Conservation (phyloP, 2,888 invertebrate genomes). For the Aporophyla nigra region DNA sequence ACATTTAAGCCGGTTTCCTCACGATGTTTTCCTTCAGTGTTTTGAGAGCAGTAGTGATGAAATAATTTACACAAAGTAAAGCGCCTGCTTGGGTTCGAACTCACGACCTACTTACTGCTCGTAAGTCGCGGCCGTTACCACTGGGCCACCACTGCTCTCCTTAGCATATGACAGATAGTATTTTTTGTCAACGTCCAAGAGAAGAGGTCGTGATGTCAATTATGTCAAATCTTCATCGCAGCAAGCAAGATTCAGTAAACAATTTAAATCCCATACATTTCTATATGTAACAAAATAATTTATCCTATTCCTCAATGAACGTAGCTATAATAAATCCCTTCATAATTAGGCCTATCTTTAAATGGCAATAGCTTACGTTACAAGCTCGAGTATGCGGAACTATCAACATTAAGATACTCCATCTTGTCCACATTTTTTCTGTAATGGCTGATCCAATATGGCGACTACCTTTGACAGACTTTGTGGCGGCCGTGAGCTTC, state of each 20-base stretch:
- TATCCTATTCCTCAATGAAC: not conserved
- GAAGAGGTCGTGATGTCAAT: too few species aligned
- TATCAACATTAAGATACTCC: constrained; percentile 27
- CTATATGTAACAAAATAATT: not conserved
- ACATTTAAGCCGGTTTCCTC: too few species aligned
- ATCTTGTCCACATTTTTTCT: constrained; percentile 64
- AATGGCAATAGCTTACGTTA: constrained; percentile 40
- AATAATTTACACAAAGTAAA: too few species aligned
- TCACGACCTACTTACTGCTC: too few species aligned
- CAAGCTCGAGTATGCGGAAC: constrained; percentile 60
- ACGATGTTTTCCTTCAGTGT: too few species aligned
- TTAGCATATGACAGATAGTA: too few species aligned
- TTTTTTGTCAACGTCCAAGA: not conserved
- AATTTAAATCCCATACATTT: not conserved
- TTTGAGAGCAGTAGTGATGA: too few species aligned
- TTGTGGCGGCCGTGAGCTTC: constrained; percentile 70
- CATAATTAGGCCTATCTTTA: constrained; percentile 36
- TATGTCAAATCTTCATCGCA: not conserved
- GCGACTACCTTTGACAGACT: constrained; percentile 76
- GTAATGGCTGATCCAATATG: constrained; percentile 71
- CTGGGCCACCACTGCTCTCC: too few species aligned
- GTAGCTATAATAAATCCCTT: constrained; percentile 24
- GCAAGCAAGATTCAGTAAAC: not conserved
- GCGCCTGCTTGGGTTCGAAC: too few species aligned
- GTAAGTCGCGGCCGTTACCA: too few species aligned